Evolutionary conservation across 2,113 vertebrate species (phyloP), one percentile per base, ranked within the genome.

Genomic region (Grantiella picta): DNA sequence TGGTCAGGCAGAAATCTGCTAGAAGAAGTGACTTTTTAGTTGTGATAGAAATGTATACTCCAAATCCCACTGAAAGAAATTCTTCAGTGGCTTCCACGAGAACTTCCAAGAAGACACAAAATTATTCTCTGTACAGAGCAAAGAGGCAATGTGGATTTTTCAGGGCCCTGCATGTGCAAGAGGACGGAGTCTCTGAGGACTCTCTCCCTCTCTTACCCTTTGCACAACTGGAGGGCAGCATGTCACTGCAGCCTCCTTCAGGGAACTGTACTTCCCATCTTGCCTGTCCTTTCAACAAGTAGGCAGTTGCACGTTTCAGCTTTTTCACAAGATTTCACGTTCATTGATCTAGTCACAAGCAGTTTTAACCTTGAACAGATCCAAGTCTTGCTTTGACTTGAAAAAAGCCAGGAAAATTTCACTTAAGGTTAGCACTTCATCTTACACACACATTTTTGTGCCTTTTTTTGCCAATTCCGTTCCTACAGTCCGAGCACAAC

Each of bases 401-500:
- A 66, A 70, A 93, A 95, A 94, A 77, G 80, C 52, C 79, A 78
- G 82, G 53, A 92, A 90, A 94, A 75, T 79, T 52, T 84, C 29
- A 16, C 72, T 90, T 86, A 73, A 92, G 92, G 79, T 94, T 88
- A 93, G 82, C 49, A 79, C 72, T 94, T 90, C 76, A 81, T 76
- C 44, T 90, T 69, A 77, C 82, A 92, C 60, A 94, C 4, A 0
- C 64, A 57, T 93, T 90, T 94, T 95, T 89, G 96, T 97, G 96
- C 96, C 96, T 97, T 97, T 90, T 89, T 90, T 95, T 96, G 83
- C 94, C 94, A 84, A 82, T 81, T 83, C 61, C 8, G 10, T 96
- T 96, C 76, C 49, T 92, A 15, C 31, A n/a, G 65, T 71, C 88
- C 90, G 77, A 61, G 40, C 69, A 91, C 11, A 2, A 64, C 52